Conservation (phyloP, 23 tunicate genomes). For the Clavelina lepadiformis region DNA sequence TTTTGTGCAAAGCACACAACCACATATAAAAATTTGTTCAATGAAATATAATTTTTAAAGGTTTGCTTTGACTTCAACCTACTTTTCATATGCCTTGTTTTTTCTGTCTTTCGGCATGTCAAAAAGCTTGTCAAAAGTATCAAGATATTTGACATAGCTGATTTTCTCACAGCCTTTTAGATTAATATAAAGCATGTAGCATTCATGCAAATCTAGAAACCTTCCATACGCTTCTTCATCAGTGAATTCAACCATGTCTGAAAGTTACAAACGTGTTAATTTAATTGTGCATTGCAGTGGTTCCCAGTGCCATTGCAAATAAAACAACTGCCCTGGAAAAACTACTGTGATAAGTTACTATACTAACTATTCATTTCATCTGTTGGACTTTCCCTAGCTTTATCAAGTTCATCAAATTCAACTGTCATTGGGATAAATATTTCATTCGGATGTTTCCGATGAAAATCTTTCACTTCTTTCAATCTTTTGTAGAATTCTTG, state of each 20-base stretch:
- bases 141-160: constrained; percentile 82
- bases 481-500: constrained; percentile 75
- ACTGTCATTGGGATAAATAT: constrained; percentile 88
- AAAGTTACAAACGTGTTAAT: not conserved
- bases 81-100: constrained; percentile 75
- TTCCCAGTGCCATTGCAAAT: no score
- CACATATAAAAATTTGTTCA: no score
- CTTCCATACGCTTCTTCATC: constrained; percentile 98
- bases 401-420: constrained; percentile 78
- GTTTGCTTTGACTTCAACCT: constrained; percentile 4
- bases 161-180: constrained; percentile 79
- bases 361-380: constrained; percentile 71
- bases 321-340: no score
- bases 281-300: not conserved
- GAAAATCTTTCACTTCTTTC: constrained; percentile 82
- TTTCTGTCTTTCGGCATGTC: constrained; percentile 74
- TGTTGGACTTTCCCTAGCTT: constrained; percentile 48
- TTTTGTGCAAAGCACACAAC: no score
- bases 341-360: not conserved
- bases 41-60: not conserved
- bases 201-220: constrained; percentile 90
- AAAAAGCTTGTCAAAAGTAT: constrained; percentile 76
- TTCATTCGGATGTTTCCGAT: constrained; percentile 82
- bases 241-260: constrained; percentile 81
- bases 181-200: constrained; percentile 59